Percentiles rank a stretch among this genome's conserved stretches.
Evolutionary conservation across 2,888 invertebrate species (phyloP).

Genomic region (Drosophila peninsularis): DNA sequence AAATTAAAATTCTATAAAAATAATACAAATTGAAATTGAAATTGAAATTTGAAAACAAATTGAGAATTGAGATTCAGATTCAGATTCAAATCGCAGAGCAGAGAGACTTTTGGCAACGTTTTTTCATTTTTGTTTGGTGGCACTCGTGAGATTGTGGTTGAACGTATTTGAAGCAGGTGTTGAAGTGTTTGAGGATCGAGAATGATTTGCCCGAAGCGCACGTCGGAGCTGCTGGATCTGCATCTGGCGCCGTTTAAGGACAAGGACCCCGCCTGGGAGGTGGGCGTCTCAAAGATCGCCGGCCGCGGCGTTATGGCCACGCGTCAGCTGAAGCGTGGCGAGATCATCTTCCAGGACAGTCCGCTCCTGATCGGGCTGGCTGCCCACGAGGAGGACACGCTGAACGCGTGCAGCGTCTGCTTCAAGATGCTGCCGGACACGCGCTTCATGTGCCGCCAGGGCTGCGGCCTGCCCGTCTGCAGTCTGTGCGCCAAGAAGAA

Average conservation of each 20-base stretch:
- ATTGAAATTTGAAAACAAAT: neutral
- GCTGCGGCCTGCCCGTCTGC: slow-evolving; percentile 90
- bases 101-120: slow-evolving; percentile 5
- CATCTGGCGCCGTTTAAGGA: slow-evolving; percentile 82
- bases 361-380: slow-evolving; percentile 90
- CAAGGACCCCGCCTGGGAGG: slow-evolving; percentile 86
- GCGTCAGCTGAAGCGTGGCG: slow-evolving; percentile 88
- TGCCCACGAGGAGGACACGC: slow-evolving; percentile 85
- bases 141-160: slow-evolving; percentile 10
- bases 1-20: slow-evolving; percentile 7
- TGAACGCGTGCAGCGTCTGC: slow-evolving; percentile 88
- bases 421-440: slow-evolving; percentile 85
- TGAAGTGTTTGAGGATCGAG: slow-evolving; percentile 4
- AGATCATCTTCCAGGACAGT: slow-evolving; percentile 90
- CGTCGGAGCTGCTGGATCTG: slow-evolving; percentile 79
- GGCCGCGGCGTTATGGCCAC: slow-evolving; percentile 91
- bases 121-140: slow-evolving; percentile 42
- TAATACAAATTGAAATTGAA: neutral
- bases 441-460: slow-evolving; percentile 86
- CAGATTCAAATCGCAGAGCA: neutral
- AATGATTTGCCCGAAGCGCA: slow-evolving; percentile 83
- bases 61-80: neutral
- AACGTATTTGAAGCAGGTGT: slow-evolving; percentile 5
- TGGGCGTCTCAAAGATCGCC: slow-evolving; percentile 87
- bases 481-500: slow-evolving; percentile 87